phyloP scores from a whole-genome alignment of 2,888 invertebrate species.

The Agrilus biguttatus region DNA sequence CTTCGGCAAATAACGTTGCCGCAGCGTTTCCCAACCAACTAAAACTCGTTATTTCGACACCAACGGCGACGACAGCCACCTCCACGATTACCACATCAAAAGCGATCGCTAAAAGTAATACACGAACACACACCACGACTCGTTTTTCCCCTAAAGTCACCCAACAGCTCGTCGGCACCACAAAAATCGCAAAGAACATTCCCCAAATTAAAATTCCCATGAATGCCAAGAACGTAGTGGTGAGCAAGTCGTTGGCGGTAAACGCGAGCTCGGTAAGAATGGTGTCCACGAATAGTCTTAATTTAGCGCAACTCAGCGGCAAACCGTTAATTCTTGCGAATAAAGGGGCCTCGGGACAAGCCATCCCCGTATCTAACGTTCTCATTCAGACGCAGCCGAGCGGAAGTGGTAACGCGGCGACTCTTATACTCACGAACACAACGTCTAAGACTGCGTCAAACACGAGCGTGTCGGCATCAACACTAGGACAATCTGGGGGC shows the following conservation, averaged over 20 bases:
- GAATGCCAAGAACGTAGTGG: constrained; percentile 15
- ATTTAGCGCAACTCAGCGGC: constrained; percentile 39
- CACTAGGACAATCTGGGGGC: constrained; percentile 23
- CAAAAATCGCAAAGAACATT: constrained; percentile 27
- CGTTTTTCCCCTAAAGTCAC: constrained; percentile 26
- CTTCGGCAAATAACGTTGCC: constrained; percentile 35
- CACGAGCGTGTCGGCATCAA: constrained; percentile 7
- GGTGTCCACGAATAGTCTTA: constrained; percentile 35
- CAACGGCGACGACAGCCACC: constrained; percentile 16
- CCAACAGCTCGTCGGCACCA: constrained; percentile 34
- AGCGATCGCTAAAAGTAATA: constrained; percentile 13
- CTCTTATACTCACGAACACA: constrained; percentile 12
- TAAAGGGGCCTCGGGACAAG: constrained; percentile 27
- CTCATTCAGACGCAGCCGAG: constrained; percentile 30
- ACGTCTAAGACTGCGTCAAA: constrained; percentile 7
- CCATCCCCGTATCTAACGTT: constrained; percentile 30
- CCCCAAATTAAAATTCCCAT: constrained; percentile 21
- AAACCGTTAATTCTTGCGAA: constrained; percentile 41
- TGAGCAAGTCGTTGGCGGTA: constrained; percentile 18
- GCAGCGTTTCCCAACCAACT: constrained; percentile 25
- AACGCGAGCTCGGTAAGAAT: constrained; percentile 31
- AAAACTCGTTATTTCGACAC: constrained; percentile 25
- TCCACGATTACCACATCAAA: constrained; percentile 16
- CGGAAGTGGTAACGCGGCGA: constrained; percentile 8
- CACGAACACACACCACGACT: constrained; percentile 17